A percentile compares a stretch with the other conserved stretches of the same genome.
Conservation (phyloP, 2,797 vertebrate genomes). For the Coluber constrictor region DNA sequence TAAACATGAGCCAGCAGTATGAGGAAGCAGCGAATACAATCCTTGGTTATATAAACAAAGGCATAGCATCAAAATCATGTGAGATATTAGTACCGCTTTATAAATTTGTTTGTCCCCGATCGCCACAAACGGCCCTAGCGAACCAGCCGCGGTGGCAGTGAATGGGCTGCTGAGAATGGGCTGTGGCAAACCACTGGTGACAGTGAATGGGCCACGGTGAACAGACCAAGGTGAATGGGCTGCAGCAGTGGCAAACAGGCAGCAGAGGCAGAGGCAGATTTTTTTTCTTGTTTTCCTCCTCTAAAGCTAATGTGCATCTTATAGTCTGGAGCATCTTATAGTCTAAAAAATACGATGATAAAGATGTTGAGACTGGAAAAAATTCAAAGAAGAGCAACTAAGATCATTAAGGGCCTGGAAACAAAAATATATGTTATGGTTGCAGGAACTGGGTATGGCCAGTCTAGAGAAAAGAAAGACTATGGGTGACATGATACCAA, state of each 20-base stretch:
- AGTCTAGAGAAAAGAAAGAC: background rate
- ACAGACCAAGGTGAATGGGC: no score
- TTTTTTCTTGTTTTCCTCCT: no score
- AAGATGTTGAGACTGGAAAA: background rate
- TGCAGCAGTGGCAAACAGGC: no score
- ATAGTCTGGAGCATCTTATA: no score
- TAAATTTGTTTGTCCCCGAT: background rate
- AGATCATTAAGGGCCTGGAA: background rate
- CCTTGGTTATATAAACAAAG: background rate
- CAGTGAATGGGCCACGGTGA: no score
- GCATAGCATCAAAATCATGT: background rate
- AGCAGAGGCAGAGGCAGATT: no score
- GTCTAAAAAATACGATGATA: background rate
- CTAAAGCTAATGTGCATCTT: no score
- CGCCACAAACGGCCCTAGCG: no score
- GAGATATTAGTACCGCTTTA: background rate
- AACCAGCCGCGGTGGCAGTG: no score
- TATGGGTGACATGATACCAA: background rate
- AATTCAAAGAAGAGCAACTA: no score
- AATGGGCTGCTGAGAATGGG: no score
- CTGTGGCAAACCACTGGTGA: no score
- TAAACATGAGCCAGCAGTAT: background rate
- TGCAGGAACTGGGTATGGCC: background rate
- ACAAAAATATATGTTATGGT: background rate
- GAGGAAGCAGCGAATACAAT: background rate